These are phyloP conservation scores for Anthophora plumipes DNA, from an alignment of 2,888 invertebrate species.

Conservation along the genomic window DNA sequence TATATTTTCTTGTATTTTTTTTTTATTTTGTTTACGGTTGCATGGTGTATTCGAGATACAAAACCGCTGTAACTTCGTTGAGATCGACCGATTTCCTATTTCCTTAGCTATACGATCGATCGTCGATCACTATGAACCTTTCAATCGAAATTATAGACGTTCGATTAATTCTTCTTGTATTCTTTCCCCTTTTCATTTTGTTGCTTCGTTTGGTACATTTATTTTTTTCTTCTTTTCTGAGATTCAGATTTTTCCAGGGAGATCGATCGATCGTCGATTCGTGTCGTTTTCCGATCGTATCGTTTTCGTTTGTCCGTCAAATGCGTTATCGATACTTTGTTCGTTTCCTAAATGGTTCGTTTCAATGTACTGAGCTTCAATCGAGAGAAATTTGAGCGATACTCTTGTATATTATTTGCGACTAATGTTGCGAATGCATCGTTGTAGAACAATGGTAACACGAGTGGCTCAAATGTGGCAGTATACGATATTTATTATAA, in stretches of 20 bases:
- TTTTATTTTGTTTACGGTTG: conserved; percentile 35
- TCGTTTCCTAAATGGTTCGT: conserved; percentile 8
- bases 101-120: background rate
- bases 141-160: conserved; percentile 10
- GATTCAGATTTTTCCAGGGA: conserved; percentile 21
- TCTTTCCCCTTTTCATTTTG: background rate
- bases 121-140: background rate
- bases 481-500: background rate
- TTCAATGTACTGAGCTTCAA: background rate
- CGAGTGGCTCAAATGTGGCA: conserved; percentile 4
- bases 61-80: conserved; percentile 70
- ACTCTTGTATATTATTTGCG: too few relatives aligned
- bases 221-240: conserved; percentile 3
- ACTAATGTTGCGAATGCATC: conserved; percentile 5
- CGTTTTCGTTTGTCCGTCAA: conserved; percentile 51
- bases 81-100: conserved; percentile 56
- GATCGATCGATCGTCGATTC: conserved; percentile 54
- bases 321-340: conserved; percentile 25
- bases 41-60: conserved; percentile 55
- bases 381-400: conserved; percentile 26
- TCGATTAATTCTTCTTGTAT: background rate
- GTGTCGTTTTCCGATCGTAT: conserved; percentile 55
- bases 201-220: conserved; percentile 5
- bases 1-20: background rate
- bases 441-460: background rate